A percentile compares a stretch with the other conserved stretches of the same genome.
Evolutionary conservation across 2,797 vertebrate species (phyloP).

Genomic region (Clarias pachynema): DNA sequence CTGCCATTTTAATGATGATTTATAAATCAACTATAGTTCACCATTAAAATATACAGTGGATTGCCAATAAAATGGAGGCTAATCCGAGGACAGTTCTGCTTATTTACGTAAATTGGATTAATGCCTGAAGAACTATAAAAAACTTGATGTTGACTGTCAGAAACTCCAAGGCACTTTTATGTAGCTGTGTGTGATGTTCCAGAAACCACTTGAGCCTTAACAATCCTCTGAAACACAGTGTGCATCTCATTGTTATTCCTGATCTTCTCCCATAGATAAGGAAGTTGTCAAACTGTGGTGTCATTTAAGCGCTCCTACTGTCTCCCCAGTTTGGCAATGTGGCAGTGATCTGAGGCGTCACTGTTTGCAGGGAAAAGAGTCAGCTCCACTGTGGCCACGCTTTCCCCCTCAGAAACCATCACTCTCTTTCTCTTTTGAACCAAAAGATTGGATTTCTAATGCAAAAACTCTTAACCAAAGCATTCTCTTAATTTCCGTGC

Average conservation of each 20-base stretch:
- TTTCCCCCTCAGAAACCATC: constrained; percentile 50
- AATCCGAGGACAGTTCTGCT: background rate
- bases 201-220: constrained; percentile 34
- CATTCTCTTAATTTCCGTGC: constrained; percentile 63
- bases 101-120: constrained; percentile 4
- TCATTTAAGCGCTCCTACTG: constrained; percentile 49
- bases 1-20: constrained; percentile 2
- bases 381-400: constrained; percentile 33
- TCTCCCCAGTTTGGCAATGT: constrained; percentile 48
- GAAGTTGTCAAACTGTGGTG: constrained; percentile 59
- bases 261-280: constrained; percentile 49
- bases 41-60: background rate
- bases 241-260: constrained; percentile 54
- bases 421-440: constrained; percentile 46
- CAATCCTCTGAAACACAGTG: constrained; percentile 35
- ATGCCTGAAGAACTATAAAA: background rate
- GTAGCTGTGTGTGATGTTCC: constrained; percentile 36
- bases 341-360: constrained; percentile 51
- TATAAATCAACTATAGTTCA: constrained; percentile 7
- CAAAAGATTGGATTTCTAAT: constrained; percentile 62
- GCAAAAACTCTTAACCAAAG: constrained; percentile 51
- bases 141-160: constrained; percentile 24
- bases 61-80: background rate
- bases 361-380: constrained; percentile 35
- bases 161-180: constrained; percentile 25